Conservation (phyloP, 92 coral and sea anemone genomes). For the Phenganax subtilis region DNA sequence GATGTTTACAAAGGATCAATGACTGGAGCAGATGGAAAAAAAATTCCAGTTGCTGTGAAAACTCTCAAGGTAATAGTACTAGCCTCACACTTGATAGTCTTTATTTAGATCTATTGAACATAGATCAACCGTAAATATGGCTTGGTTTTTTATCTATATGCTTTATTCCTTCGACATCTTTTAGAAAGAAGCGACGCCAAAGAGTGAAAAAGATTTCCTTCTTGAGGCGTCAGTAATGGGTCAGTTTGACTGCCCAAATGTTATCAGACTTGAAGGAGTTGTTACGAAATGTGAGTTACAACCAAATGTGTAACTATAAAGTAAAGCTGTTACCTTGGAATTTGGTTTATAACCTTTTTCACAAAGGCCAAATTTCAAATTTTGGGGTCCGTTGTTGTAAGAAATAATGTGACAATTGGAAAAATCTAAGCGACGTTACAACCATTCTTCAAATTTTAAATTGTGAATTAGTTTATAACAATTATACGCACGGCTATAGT, state of each 20-base stretch:
- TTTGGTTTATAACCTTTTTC: background rate
- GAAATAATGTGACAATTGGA: too few relatives aligned
- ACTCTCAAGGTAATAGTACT: conserved; percentile 62
- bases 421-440: too few relatives aligned
- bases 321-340: too few relatives aligned
- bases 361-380: background rate
- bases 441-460: too few relatives aligned
- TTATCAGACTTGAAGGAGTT: conserved; percentile 82
- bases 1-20: conserved; percentile 79
- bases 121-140: background rate
- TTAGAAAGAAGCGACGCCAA: conserved; percentile 21
- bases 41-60: conserved; percentile 77
- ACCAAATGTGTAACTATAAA: background rate
- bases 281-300: conserved; percentile 73
- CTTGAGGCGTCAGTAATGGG: conserved; percentile 95
- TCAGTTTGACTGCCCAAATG: conserved; percentile 93
- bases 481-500: too few relatives aligned
- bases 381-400: too few relatives aligned
- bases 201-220: conserved; percentile 59
- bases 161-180: background rate
- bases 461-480: too few relatives aligned
- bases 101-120: background rate
- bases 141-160: background rate
- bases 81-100: background rate
- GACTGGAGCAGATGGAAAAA: conserved; percentile 56